Evolutionary conservation across 2,113 vertebrate genomes (phyloP).

Genomic region (Hymenochirus boettgeri): DNA sequence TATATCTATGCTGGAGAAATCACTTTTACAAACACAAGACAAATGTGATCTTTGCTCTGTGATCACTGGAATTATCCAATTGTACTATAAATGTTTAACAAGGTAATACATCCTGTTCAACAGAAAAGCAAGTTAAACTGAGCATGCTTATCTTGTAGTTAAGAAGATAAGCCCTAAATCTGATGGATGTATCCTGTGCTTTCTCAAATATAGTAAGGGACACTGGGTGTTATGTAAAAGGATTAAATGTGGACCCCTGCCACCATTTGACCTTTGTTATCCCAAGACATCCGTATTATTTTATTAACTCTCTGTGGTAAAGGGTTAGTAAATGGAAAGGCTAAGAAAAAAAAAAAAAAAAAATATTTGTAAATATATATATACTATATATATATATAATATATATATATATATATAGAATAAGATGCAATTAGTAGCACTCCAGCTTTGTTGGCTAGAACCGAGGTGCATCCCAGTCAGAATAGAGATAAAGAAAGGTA

Average conservation of each 20-base stretch:
- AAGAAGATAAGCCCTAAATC: constrained; percentile 20
- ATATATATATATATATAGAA: too few relatives aligned
- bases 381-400: too few relatives aligned
- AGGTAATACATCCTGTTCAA: constrained; percentile 10
- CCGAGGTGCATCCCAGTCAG: too few relatives aligned
- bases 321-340: too few relatives aligned
- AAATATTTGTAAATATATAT: too few relatives aligned
- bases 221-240: constrained; percentile 17
- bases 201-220: neutral
- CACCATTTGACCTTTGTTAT: neutral
- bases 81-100: constrained; percentile 22
- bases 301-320: neutral
- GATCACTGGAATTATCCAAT: constrained; percentile 14
- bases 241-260: neutral
- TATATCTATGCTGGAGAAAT: neutral
- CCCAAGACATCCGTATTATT: neutral
- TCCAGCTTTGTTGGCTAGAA: too few relatives aligned
- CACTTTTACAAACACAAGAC: neutral
- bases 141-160: constrained; percentile 23
- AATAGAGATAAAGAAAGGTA: too few relatives aligned
- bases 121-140: constrained; percentile 23
- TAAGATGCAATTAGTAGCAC: too few relatives aligned
- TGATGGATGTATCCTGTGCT: neutral
- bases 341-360: too few relatives aligned
- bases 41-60: constrained; percentile 32